A percentile compares a stretch with the other conserved stretches of the same genome.
phyloP scores from a whole-genome alignment of 2,888 invertebrate genomes.

The Diabrotica balteata region DNA sequence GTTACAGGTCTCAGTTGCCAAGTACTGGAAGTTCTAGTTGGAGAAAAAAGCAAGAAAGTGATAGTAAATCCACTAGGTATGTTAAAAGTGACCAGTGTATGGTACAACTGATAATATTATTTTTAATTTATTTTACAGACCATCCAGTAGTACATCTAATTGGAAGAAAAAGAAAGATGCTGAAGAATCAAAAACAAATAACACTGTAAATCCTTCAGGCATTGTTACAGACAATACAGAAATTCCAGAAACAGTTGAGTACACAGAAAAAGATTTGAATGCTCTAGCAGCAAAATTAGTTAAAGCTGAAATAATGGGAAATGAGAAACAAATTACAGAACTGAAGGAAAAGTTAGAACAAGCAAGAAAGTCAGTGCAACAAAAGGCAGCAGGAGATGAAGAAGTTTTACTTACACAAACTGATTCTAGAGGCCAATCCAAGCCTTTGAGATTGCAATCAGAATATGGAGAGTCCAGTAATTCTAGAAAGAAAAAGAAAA shows the following conservation, averaged over 20 bases:
- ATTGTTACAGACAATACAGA: too few relatives aligned
- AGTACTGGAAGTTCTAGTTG: slow-evolving; percentile 30
- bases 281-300: slow-evolving; percentile 87
- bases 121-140: not conserved
- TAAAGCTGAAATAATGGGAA: slow-evolving; percentile 93
- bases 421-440: slow-evolving; percentile 71
- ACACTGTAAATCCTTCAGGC: not conserved
- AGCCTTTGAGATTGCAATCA: slow-evolving; percentile 65
- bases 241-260: slow-evolving; percentile 21
- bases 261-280: slow-evolving; percentile 84
- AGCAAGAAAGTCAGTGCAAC: slow-evolving; percentile 65
- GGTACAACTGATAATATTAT: not conserved
- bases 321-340: slow-evolving; percentile 71
- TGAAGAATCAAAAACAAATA: slow-evolving; percentile 26
- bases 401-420: slow-evolving; percentile 74
- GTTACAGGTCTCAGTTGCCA: slow-evolving; percentile 4
- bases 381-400: slow-evolving; percentile 44
- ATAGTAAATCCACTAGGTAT: not conserved
- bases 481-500: slow-evolving; percentile 64
- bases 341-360: slow-evolving; percentile 77
- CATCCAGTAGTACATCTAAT: slow-evolving; percentile 3
- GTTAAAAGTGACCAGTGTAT: not conserved
- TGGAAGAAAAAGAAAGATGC: slow-evolving; percentile 10
- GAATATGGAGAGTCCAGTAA: slow-evolving; percentile 60
- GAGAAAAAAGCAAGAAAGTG: slow-evolving; percentile 35